phyloP scores from a whole-genome alignment of 1,140 invertebrate species.

The Chrysomallon squamiferum region DNA sequence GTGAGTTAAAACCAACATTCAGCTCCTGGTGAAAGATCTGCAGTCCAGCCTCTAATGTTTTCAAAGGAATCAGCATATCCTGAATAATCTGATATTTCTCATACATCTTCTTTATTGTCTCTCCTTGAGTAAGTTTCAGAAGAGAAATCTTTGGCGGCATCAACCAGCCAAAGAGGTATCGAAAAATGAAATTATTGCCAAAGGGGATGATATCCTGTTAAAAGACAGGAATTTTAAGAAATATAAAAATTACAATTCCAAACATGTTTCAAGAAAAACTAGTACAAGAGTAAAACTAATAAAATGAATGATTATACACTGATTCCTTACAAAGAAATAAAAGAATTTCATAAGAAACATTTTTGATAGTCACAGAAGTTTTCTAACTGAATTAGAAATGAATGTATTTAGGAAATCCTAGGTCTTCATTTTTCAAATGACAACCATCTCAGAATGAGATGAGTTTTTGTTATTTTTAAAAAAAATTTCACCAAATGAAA shows the following conservation, averaged over 20 bases:
- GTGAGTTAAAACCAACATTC: conserved; percentile 67
- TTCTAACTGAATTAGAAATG: too few species aligned
- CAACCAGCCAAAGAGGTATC: conserved; percentile 79
- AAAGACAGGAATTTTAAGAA: not conserved
- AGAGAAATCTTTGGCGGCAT: conserved; percentile 84
- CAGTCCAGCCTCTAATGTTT: conserved; percentile 70
- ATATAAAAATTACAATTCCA: too few species aligned
- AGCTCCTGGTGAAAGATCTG: conserved; percentile 74
- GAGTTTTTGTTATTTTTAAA: too few species aligned
- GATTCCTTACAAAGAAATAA: too few species aligned
- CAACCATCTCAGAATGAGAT: too few species aligned
- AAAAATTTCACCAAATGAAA: too few species aligned
- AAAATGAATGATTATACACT: not conserved
- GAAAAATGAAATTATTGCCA: conserved; percentile 80
- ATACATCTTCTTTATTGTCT: conserved; percentile 76
- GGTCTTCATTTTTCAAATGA: too few species aligned
- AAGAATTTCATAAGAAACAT: too few species aligned
- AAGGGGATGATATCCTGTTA: conserved; percentile 84
- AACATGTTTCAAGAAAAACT: too few species aligned
- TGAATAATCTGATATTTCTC: conserved; percentile 81
- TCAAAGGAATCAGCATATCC: conserved; percentile 82
- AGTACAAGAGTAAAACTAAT: too few species aligned
- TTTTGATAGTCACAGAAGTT: too few species aligned
- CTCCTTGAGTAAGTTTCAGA: conserved; percentile 81
- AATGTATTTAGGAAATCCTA: too few species aligned